Evolutionary conservation across 2,113 vertebrate genomes (phyloP).

Genomic region (Salminus brasiliensis): DNA sequence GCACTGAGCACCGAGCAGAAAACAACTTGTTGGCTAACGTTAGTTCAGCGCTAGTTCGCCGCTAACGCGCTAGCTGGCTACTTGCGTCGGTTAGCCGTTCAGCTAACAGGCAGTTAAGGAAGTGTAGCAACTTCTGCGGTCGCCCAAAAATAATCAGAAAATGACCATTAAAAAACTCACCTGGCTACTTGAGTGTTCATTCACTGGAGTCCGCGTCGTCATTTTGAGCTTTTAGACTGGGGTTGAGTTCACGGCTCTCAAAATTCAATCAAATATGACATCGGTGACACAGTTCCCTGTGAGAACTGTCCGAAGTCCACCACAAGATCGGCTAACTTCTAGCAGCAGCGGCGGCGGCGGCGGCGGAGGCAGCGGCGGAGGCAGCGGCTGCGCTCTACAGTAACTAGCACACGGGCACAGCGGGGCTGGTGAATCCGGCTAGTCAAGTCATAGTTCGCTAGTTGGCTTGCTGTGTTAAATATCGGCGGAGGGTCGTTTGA

Average conservation of each 20-base stretch:
- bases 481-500: not conserved
- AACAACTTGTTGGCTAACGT: not conserved
- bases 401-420: not conserved
- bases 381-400: no score
- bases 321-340: no score
- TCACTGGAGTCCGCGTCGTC: constrained; percentile 55
- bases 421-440: not conserved
- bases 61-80: not conserved
- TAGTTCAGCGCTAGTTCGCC: not conserved
- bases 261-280: constrained; percentile 41
- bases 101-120: constrained; percentile 17
- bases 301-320: constrained; percentile 38
- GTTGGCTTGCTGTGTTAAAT: not conserved
- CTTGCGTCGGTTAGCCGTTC: not conserved
- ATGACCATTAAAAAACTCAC: constrained; percentile 40
- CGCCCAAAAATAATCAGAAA: no score
- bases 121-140: not conserved
- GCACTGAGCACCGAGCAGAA: no score
- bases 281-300: constrained; percentile 20
- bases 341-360: no score
- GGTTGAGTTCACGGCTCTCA: constrained; percentile 38
- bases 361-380: no score
- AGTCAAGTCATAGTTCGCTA: constrained; percentile 41
- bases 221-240: constrained; percentile 44
- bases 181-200: constrained; percentile 54